Evolutionary conservation across 2,888 invertebrate species (phyloP).

Genomic region (Xestia c-nigrum): DNA sequence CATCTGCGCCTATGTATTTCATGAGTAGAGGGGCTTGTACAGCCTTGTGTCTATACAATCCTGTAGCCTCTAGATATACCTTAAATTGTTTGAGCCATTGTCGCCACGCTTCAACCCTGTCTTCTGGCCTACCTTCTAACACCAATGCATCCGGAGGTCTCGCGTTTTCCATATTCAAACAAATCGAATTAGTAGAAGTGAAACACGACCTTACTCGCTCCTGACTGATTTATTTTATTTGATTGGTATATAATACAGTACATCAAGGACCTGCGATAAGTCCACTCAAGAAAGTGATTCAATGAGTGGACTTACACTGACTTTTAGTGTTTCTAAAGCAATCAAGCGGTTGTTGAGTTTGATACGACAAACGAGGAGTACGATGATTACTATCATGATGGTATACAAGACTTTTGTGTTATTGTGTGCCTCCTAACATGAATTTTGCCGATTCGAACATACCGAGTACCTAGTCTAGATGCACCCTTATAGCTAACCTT

Average conservation of each 20-base stretch:
- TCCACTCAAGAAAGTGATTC: constrained; percentile 1
- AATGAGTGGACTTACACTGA: not conserved
- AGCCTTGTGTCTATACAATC: not conserved
- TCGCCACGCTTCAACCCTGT: not conserved
- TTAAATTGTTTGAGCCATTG: not conserved
- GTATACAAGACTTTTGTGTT: not conserved
- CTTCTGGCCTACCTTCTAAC: constrained; percentile 7
- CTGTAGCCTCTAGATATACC: constrained; percentile 3
- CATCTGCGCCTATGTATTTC: constrained; percentile 17
- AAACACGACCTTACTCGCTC: not conserved
- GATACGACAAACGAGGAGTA: not conserved
- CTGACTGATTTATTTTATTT: not conserved
- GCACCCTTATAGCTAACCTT: constrained; percentile 37
- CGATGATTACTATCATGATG: not conserved
- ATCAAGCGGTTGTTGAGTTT: not conserved
- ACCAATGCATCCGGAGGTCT: constrained; percentile 1
- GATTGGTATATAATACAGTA: not conserved
- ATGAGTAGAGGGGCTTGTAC: constrained; percentile 1
- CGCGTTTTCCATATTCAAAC: constrained; percentile 3
- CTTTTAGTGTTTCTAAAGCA: not conserved
- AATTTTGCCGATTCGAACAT: not conserved
- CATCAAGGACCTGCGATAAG: not conserved
- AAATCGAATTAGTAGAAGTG: not conserved
- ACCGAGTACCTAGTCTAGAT: not conserved
- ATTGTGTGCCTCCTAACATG: not conserved